Percentiles rank a stretch among this genome's conserved stretches.
Conservation (phyloP, 2,113 vertebrate genomes). For the Craseonycteris thonglongyai region DNA sequence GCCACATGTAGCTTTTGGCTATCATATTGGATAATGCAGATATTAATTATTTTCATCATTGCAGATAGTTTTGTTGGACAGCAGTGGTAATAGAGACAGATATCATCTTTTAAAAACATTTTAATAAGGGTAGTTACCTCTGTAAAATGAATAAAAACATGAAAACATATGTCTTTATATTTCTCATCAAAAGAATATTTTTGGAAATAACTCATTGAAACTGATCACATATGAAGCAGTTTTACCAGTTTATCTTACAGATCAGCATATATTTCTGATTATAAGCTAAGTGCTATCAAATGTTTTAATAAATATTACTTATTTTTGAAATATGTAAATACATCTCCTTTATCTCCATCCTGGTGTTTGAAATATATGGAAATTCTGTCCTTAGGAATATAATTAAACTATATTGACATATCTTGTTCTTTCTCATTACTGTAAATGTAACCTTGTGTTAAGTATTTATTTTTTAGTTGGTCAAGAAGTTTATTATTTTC, state of each 20-base stretch:
- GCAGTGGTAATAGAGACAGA: background rate
- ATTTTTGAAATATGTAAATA: background rate
- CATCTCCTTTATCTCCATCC: conserved; percentile 73
- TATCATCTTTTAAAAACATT: background rate
- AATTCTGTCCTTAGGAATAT: background rate
- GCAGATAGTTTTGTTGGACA: background rate
- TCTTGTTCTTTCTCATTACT: background rate
- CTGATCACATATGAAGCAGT: background rate
- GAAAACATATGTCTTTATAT: background rate
- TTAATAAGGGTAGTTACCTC: background rate
- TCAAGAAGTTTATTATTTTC: too few species aligned
- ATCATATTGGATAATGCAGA: background rate
- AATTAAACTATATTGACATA: background rate
- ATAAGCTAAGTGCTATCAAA: background rate
- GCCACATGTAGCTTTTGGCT: background rate
- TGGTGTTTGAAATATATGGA: conserved; percentile 65
- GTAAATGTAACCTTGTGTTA: background rate
- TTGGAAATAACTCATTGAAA: conserved; percentile 11
- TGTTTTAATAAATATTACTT: background rate
- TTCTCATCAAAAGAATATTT: conserved; percentile 36
- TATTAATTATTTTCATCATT: background rate
- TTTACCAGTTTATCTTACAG: background rate
- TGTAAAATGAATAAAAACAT: background rate
- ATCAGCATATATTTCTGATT: conserved; percentile 17
- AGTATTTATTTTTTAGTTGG: background rate